A percentile compares a stretch with the other conserved stretches of the same genome.
phyloP scores from a whole-genome alignment of 2,888 invertebrate genomes.

The Dicyrtoma fusca region DNA sequence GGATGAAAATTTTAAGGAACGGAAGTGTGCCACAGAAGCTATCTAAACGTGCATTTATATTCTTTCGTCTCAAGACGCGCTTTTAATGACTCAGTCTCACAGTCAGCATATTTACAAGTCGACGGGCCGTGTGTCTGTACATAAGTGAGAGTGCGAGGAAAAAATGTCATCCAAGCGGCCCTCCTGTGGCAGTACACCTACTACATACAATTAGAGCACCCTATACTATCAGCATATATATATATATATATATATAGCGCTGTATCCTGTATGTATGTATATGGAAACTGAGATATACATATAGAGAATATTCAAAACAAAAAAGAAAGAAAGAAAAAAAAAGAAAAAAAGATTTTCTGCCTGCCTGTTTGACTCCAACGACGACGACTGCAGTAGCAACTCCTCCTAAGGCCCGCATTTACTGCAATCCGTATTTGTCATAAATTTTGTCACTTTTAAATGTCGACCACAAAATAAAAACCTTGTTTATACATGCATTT shows the following conservation, averaged over 20 bases:
- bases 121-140: too few relatives aligned
- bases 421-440: slow-evolving; percentile 54
- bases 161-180: background rate
- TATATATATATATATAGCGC: background rate
- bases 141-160: too few relatives aligned
- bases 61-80: slow-evolving; percentile 33
- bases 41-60: slow-evolving; percentile 37
- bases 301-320: background rate
- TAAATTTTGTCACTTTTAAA: slow-evolving; percentile 56
- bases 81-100: slow-evolving; percentile 33
- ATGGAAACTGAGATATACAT: background rate
- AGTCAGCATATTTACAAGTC: slow-evolving; percentile 20
- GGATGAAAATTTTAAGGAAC: slow-evolving; percentile 48
- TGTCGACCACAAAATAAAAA: slow-evolving; percentile 50
- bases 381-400: slow-evolving; percentile 27
- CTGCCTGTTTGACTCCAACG: slow-evolving; percentile 36
- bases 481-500: slow-evolving; percentile 43
- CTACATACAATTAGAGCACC: too few relatives aligned
- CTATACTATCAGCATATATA: too few relatives aligned
- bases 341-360: slow-evolving; percentile 23
- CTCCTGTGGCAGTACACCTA: background rate
- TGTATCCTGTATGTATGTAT: too few relatives aligned
- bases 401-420: slow-evolving; percentile 45
- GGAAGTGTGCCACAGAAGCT: slow-evolving; percentile 52
- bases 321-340: slow-evolving; percentile 18